These are phyloP conservation scores for Sylvilagus bachmani DNA, from an alignment of 2,113 vertebrate genomes.

Conservation along the genomic window DNA sequence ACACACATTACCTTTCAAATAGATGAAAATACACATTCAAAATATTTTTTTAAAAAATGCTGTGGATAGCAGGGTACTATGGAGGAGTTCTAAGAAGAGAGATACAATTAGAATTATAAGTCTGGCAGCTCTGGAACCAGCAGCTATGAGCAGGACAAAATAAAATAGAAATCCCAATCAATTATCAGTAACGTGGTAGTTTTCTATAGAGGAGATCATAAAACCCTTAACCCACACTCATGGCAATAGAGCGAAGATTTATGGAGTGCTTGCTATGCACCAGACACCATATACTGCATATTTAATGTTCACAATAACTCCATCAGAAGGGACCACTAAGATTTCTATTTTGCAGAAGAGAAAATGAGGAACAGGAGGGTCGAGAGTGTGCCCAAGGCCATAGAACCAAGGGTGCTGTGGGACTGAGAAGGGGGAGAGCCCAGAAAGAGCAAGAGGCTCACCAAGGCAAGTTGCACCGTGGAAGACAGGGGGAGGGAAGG, in stretches of 20 bases:
- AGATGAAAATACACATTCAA: too few species aligned
- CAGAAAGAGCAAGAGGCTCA: not conserved
- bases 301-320: slow-evolving; percentile 25
- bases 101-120: not conserved
- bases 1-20: too few species aligned
- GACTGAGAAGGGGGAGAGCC: not conserved
- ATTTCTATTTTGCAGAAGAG: slow-evolving; percentile 8
- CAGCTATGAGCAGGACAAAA: not conserved
- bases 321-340: not conserved
- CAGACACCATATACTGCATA: not conserved
- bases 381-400: not conserved
- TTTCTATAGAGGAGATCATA: not conserved
- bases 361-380: not conserved
- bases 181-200: not conserved
- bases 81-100: not conserved
- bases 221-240: not conserved
- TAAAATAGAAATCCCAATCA: not conserved
- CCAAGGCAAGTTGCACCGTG: accelerated
- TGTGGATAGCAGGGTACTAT: not conserved
- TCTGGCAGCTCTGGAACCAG: slow-evolving; percentile 27
- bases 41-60: not conserved
- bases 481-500: not conserved
- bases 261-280: not conserved
- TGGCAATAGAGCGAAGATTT: not conserved
- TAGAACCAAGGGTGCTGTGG: not conserved